Percentiles rank a stretch among this genome's conserved stretches.
Evolutionary conservation across 2,888 invertebrate species (phyloP).

Genomic region (Tuberolachnus salignus): DNA sequence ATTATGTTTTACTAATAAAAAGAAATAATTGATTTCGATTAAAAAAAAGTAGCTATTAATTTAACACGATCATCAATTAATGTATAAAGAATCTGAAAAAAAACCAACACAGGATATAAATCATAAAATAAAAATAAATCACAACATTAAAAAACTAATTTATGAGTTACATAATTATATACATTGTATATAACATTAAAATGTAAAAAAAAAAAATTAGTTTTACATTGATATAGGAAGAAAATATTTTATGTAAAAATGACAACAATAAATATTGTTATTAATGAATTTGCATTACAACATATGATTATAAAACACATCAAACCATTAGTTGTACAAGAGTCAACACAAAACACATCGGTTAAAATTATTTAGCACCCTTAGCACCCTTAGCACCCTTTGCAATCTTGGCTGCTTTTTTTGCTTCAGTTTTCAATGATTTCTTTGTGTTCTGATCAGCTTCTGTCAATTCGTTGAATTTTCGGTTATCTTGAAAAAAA

Average conservation of each 20-base stretch:
- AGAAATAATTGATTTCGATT: no score
- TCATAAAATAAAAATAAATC: conserved; percentile 37
- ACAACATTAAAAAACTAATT: conserved; percentile 28
- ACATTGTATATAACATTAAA: not conserved
- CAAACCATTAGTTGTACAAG: not conserved
- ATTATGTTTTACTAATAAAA: no score
- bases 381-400: conserved; percentile 57
- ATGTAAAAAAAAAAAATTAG: conserved; percentile 28
- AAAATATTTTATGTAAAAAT: conserved; percentile 1
- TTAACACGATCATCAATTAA: not conserved
- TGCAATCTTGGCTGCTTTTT: conserved; percentile 66
- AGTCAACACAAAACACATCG: not conserved
- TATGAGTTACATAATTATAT: conserved; percentile 16
- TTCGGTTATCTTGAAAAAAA: conserved; percentile 68
- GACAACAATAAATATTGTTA: conserved; percentile 1
- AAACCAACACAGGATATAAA: not conserved
- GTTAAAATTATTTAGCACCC: conserved; percentile 22
- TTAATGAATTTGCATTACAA: not conserved
- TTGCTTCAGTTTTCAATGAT: conserved; percentile 70
- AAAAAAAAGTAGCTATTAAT: not conserved
- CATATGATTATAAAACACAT: not conserved
- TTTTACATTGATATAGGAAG: conserved; percentile 29
- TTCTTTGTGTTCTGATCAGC: conserved; percentile 90
- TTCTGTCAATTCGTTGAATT: conserved; percentile 81
- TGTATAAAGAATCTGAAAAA: conserved; percentile 2